Base-by-base conservation (phyloP, 2,888 invertebrate genomes). In the Gandaritis pyraliata region DNA sequence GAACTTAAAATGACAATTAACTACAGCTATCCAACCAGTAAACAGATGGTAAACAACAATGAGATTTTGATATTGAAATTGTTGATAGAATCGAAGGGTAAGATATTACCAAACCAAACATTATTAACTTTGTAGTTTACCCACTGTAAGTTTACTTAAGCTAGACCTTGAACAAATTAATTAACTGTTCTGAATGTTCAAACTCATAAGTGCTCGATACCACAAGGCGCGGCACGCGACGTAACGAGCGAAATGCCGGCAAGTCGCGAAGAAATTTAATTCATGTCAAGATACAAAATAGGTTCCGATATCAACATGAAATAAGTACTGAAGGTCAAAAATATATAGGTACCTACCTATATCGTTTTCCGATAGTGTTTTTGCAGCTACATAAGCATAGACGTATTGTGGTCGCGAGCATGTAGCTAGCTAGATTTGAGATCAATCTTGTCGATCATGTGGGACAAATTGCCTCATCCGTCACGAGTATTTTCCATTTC, bases 381-480 rank as follows among this genome's bases (percentile, higher is more conserved):
- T 70, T 66, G 61, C 43, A 43, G 43, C 16, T 16, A 43, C 16
- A 43, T 16, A 43, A 43, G 16, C 11, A n/a, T n/a, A n/a, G n/a
- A 43, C 48, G 54, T 56, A 58, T 39, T 63, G 64, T 67, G 51
- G 63, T 56, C 66, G 60, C 55, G 23, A 47, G 56, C 54, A 61
- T 58, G 57, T 50, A 47, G 58, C 53, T 50, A 47, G 58, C 53
- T 55, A 49, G 59, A 65, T 66, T 61, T 58, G 46, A 64, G 74
- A 76, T 76, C 72, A 73, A 56, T 51, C 66, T 70, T 76, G 74
- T 72, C 74, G 68, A 68, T 72, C 75, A 71, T 59, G 60, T 57
- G 54, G 68, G 74, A 78, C 73, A 80, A 82, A 83, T 81, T 73
- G 73, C 73, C 75, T 72, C 76, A 77, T 82, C 73, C 73, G 79